A percentile compares a stretch with the other conserved stretches of the same genome.
Conservation (phyloP, 2,888 invertebrate species). For the Mesochorus sp. region DNA sequence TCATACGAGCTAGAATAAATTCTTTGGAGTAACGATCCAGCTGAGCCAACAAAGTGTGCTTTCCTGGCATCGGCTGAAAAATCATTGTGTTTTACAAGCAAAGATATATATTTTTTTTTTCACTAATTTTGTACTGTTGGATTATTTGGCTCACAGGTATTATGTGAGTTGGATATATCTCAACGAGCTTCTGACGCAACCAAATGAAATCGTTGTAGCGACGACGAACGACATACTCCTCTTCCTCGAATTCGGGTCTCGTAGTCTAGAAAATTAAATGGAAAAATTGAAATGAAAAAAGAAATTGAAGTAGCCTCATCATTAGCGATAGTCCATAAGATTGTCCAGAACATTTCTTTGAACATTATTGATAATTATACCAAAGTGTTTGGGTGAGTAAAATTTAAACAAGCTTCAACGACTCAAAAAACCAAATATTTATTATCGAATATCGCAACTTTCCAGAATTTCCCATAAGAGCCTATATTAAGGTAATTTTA, state of each 20-base stretch:
- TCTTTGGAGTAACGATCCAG: conserved; percentile 88
- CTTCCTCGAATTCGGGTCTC: conserved; percentile 85
- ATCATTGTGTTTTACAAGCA: conserved; percentile 2
- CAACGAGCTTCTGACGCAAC: conserved; percentile 86
- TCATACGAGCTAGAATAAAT: conserved; percentile 87
- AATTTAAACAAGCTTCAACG: no score
- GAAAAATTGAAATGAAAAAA: neutral
- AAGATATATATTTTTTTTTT: neutral
- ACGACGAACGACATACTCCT: conserved; percentile 86
- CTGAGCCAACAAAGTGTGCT: conserved; percentile 87
- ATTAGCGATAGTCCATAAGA: no score
- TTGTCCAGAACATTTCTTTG: no score
- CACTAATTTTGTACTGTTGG: neutral
- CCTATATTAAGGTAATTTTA: no score
- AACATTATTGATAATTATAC: no score
- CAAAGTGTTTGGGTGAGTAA: no score
- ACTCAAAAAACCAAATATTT: no score
- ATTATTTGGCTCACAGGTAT: conserved; percentile 84
- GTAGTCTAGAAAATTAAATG: conserved; percentile 82
- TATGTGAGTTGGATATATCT: conserved; percentile 86
- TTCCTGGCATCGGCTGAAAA: conserved; percentile 87
- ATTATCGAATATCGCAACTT: no score
- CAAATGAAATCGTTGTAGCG: conserved; percentile 90
- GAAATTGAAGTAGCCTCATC: no score
- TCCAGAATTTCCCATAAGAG: no score